Percentiles rank a stretch among this genome's conserved stretches.
These are phyloP conservation scores for Dinocampus coccinellae DNA, from an alignment of 2,888 invertebrate species.

Conservation along the genomic window DNA sequence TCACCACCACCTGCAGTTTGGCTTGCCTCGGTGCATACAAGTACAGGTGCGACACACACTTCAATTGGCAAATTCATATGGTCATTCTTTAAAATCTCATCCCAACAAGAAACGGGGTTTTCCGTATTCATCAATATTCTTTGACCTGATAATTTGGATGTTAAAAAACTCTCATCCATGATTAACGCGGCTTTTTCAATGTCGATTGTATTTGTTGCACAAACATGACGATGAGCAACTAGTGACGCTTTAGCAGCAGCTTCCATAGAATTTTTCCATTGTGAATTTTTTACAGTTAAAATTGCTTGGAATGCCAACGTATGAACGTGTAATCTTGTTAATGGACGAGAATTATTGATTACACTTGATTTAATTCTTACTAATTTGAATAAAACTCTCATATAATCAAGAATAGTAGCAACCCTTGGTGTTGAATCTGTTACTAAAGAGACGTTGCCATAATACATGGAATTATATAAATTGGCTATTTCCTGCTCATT, in stretches of 20 bases:
- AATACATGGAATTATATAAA: conserved; percentile 77
- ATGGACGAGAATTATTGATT: conserved; percentile 71
- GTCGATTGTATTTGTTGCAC: conserved; percentile 76
- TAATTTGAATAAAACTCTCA: conserved; percentile 78
- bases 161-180: conserved; percentile 87
- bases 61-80: conserved; percentile 70
- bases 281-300: conserved; percentile 76
- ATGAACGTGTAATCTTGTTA: conserved; percentile 86
- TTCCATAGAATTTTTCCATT: conserved; percentile 83
- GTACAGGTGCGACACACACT: conserved; percentile 86
- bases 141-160: conserved; percentile 73
- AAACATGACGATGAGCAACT: conserved; percentile 86
- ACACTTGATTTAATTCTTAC: conserved; percentile 70
- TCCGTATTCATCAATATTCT: conserved; percentile 78
- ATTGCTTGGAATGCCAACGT: conserved; percentile 91
- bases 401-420: conserved; percentile 84
- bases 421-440: conserved; percentile 85
- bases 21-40: conserved; percentile 85
- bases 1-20: conserved; percentile 91
- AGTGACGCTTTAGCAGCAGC: conserved; percentile 87
- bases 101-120: conserved; percentile 87
- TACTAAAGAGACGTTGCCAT: conserved; percentile 80
- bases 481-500: conserved; percentile 90
- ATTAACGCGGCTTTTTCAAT: conserved; percentile 75
- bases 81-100: conserved; percentile 73